Base-by-base conservation (phyloP, 2,797 vertebrate genomes). In the Salmo trutta region DNA sequence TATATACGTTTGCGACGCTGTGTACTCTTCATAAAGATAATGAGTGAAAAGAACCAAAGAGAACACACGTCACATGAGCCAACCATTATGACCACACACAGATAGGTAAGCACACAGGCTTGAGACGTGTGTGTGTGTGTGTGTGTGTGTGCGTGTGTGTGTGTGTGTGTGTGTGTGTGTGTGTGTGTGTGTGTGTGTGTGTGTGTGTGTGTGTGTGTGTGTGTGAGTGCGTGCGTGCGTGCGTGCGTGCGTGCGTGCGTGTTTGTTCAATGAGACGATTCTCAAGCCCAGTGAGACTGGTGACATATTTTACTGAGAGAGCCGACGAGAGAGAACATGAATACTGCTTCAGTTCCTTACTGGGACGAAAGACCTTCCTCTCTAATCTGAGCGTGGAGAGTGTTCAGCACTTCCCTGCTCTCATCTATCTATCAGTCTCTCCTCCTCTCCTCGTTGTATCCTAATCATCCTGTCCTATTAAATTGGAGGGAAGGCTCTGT, bases 21-120 rank as follows among this genome's bases (percentile, higher is more conserved):
- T 41, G 41, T 41, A 10, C 41, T 41, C 41, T 10, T 41, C 41
- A 41, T 41, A 41, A 41, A 41, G 41, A 41, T 10, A 41, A 41
- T 41, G 41, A 41, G 41, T 41, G 41, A 41, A 41, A 41, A 41
- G 41, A 10, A 41, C 41, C 41, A 10, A 41, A 41, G 41, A 10
- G 41, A 16, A 33, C 24, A 67, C 5, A 41, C 8, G 1, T 41
- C 36, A 41, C 36, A 41, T 41, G 36, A 41, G 36, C 36, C n/a
- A n/a, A 10, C 19, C n/a, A 62, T 62, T 8, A 10, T 21, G n/a
- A 10, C 21, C n/a, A 36, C 29, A 53, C 36, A 52, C 5, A 71
- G n/a, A 29, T 31, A 71, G 54, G 77, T 21, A 76, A 82, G 73
- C 69, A 74, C 75, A 86, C 87, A 83, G 41, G 41, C 41, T 41